phyloP scores from a whole-genome alignment of 2,113 vertebrate species.

The Protobothrops flavoviridis region DNA sequence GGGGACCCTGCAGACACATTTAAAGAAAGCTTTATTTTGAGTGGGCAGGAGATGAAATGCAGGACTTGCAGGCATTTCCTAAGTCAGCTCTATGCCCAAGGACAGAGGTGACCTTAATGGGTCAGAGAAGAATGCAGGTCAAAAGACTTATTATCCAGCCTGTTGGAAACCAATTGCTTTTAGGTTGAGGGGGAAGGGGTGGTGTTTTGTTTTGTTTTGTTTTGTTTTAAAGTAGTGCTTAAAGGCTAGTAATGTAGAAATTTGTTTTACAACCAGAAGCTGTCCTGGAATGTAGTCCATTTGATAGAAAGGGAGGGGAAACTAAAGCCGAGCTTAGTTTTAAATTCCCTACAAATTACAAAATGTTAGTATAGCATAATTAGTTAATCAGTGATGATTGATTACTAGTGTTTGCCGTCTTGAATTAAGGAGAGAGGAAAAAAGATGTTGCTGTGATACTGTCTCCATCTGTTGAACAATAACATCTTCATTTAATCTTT shows the following conservation, averaged over 20 bases:
- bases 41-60: conserved; percentile 84
- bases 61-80: conserved; percentile 85
- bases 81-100: conserved; percentile 80
- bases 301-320: conserved; percentile 47
- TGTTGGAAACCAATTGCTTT: conserved; percentile 93
- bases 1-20: conserved; percentile 89
- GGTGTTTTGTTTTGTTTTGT: conserved; percentile 80
- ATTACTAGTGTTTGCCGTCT: conserved; percentile 72
- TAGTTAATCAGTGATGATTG: conserved; percentile 78
- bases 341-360: conserved; percentile 62
- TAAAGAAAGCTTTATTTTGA: conserved; percentile 97
- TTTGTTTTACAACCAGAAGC: conserved; percentile 64
- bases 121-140: conserved; percentile 91
- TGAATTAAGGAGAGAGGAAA: conserved; percentile 70
- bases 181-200: conserved; percentile 1
- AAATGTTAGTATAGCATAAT: conserved; percentile 70
- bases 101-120: conserved; percentile 82
- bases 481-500: conserved; percentile 64
- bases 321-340: conserved; percentile 16
- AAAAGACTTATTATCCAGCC: conserved; percentile 97
- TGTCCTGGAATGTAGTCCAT: conserved; percentile 22
- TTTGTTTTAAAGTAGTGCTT: conserved; percentile 73
- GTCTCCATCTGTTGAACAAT: conserved; percentile 77
- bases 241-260: conserved; percentile 68
- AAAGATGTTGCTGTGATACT: conserved; percentile 64